Evolutionary conservation across 2,797 vertebrate genomes (phyloP).

Genomic region (Acestrorhynchus altus): DNA sequence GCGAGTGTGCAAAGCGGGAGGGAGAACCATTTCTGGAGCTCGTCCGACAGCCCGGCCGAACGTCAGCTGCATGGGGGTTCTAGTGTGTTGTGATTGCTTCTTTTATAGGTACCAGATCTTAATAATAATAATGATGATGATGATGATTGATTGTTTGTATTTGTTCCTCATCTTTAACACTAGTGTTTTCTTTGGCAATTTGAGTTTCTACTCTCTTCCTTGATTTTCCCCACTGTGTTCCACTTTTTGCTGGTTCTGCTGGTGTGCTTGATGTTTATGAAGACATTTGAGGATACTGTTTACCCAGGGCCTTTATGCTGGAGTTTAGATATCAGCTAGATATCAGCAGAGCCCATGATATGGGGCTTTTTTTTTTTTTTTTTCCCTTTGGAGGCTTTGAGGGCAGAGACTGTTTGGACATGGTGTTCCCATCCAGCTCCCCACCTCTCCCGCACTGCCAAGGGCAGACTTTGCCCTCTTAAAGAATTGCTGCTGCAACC

Average conservation of each 20-base stretch:
- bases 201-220: constrained; percentile 14
- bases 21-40: constrained; percentile 45
- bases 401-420: constrained; percentile 70
- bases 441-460: constrained; percentile 12
- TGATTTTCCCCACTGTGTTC: constrained; percentile 3
- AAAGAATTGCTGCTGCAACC: constrained; percentile 28
- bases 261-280: constrained; percentile 53
- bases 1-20: neutral
- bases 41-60: constrained; percentile 54
- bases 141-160: too few relatives aligned
- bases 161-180: too few relatives aligned
- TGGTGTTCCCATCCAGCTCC: constrained; percentile 63
- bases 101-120: constrained; percentile 80
- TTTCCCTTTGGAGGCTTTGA: constrained; percentile 52
- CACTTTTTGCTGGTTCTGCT: constrained; percentile 53
- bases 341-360: constrained; percentile 17
- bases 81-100: constrained; percentile 87
- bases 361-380: constrained; percentile 50
- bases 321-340: constrained; percentile 34
- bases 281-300: constrained; percentile 72
- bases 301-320: neutral
- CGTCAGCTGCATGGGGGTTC: constrained; percentile 80
- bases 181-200: neutral
- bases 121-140: neutral
- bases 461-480: constrained; percentile 62